Evolutionary conservation across 1,140 invertebrate genomes (phyloP).

Genomic region (Maniola jurtina): DNA sequence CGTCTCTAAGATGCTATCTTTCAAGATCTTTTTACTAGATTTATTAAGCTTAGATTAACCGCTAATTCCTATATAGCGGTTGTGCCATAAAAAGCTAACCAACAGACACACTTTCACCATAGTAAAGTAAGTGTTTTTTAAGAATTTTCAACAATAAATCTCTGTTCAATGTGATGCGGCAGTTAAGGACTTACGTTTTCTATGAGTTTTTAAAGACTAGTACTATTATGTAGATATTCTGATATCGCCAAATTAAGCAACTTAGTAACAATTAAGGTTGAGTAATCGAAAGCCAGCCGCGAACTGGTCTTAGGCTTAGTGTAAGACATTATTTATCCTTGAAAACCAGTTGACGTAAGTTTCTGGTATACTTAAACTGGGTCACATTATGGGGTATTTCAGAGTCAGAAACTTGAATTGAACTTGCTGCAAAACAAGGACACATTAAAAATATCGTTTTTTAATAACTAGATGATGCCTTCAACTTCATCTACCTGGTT

Average conservation of each 20-base stretch:
- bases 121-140: neutral
- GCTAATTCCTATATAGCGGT: no score
- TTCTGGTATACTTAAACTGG: neutral
- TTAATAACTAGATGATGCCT: no score
- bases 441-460: no score
- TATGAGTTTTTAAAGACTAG: conserved; percentile 7
- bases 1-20: no score
- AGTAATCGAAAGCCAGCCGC: conserved; percentile 51
- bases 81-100: no score
- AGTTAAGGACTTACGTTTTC: neutral
- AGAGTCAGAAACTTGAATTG: neutral
- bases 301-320: conserved; percentile 50
- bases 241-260: conserved; percentile 57
- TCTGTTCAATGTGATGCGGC: no score
- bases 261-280: conserved; percentile 53
- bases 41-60: no score
- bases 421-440: neutral
- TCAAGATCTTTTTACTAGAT: no score
- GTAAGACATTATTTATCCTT: conserved; percentile 18
- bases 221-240: conserved; percentile 36
- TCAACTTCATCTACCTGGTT: no score
- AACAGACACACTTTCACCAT: neutral
- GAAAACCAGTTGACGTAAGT: conserved; percentile 3
- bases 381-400: neutral
- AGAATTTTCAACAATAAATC: no score